A percentile compares a stretch with the other conserved stretches of the same genome.
These are phyloP conservation scores for Actinostola sp. DNA, from an alignment of 92 coral and sea anemone genomes.

Conservation along the genomic window DNA sequence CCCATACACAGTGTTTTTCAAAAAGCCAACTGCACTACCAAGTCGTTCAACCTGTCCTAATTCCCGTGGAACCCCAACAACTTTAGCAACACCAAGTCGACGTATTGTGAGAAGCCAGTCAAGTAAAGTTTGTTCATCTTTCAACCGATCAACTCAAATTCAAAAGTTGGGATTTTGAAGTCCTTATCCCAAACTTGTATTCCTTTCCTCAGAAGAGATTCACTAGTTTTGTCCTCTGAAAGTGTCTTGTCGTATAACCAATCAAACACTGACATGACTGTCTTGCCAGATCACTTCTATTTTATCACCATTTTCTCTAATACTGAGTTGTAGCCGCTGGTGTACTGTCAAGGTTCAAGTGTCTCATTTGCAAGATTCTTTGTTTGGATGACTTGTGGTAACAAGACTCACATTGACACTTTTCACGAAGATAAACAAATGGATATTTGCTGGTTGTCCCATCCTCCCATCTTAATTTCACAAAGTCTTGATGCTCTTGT, in stretches of 20 bases:
- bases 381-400: constrained; percentile 69
- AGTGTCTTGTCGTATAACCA: constrained; percentile 58
- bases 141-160: constrained; percentile 57
- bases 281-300: constrained; percentile 78
- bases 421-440: constrained; percentile 77
- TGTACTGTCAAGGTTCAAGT: constrained; percentile 42
- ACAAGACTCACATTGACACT: constrained; percentile 76
- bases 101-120: constrained; percentile 67
- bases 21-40: constrained; percentile 68
- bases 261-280: constrained; percentile 68
- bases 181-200: constrained; percentile 74
- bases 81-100: constrained; percentile 63
- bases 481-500: constrained; percentile 4
- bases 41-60: constrained; percentile 73
- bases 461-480: constrained; percentile 70
- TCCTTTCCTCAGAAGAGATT: constrained; percentile 44
- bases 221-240: constrained; percentile 26
- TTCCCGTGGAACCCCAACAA: constrained; percentile 69
- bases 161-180: constrained; percentile 59
- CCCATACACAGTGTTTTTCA: constrained; percentile 77
- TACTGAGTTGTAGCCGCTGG: constrained; percentile 16
- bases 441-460: constrained; percentile 64
- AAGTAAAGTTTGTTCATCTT: constrained; percentile 57
- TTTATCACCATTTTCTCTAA: constrained; percentile 50
- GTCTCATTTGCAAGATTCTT: constrained; percentile 57